Base-by-base conservation (phyloP, 2,797 vertebrate genomes). In the Cottoperca gobio region DNA sequence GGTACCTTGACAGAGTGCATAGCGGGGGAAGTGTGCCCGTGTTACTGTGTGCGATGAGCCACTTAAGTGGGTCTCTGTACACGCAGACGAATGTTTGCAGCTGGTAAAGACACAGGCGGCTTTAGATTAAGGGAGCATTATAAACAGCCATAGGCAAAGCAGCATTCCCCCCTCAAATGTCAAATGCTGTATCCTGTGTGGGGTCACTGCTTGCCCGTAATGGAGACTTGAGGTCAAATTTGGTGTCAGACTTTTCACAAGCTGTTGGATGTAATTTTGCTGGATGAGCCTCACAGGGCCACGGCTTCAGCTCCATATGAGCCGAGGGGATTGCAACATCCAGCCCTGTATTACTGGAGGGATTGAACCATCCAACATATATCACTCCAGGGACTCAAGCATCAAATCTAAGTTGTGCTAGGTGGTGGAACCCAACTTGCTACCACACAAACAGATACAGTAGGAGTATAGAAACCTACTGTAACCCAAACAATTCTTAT, bases 1-100 rank as follows among this genome's bases (percentile, higher is more conserved):
- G 90, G 82, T 91, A 78, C 76, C 65, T 7, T 66, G 85, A 84
- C 66, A 70, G 78, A 79, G 81, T 14, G 53, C 75, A 64, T 48
- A 48, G 74, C n/a, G 70, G 80, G 63, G 86, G 77, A 79, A 52
- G 81, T 50, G 73, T 57, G 68, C 76, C 64, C 40, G 4, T 86
- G 73, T 72, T 65, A 28, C 73, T 17, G 68, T 70, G 78, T 26
- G 67, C 70, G 7, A 68, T 81, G 83, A 87, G 76, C 72, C 78
- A 78, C 84, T 81, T 85, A 79, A 83, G 81, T 70, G 66, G 64
- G 48, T 78, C 71, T 85, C 70, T 37, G 53, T 72, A 65, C 78
- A 55, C 2, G 24, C 63, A 81, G 63, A 73, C 26, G 49, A 72
- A 62, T 11, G 23, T 73, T 83, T 80, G 71, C 82, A 79, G 68